Conservation (phyloP, 1,140 invertebrate genomes). For the Hestina assimilis region DNA sequence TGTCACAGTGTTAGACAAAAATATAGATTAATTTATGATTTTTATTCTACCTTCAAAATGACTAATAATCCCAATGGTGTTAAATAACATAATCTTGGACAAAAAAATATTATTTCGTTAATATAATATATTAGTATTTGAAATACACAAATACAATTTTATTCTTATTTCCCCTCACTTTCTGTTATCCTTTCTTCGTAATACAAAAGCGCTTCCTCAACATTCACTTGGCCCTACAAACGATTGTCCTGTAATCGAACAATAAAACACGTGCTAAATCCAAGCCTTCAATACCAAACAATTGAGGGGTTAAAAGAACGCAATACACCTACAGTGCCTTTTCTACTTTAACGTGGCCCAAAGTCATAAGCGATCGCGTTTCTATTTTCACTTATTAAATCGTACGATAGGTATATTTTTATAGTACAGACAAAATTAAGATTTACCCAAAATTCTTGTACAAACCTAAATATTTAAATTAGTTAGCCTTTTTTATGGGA, state of each 20-base stretch:
- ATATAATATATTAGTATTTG: too few relatives aligned
- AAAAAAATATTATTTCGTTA: too few relatives aligned
- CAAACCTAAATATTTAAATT: neutral
- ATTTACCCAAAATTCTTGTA: neutral
- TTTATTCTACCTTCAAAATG: too few relatives aligned
- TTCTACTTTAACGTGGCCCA: constrained; percentile 17
- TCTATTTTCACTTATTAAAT: too few relatives aligned
- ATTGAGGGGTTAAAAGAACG: constrained; percentile 44
- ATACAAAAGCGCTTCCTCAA: constrained; percentile 51
- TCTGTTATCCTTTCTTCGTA: constrained; percentile 12
- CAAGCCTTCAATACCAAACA: constrained; percentile 61
- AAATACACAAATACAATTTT: neutral
- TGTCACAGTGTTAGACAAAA: too few relatives aligned
- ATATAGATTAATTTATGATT: too few relatives aligned
- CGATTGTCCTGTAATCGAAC: constrained; percentile 68
- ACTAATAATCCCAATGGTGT: too few relatives aligned
- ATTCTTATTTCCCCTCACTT: constrained; percentile 1
- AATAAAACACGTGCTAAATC: constrained; percentile 73
- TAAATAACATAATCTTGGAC: too few relatives aligned
- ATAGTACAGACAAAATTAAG: neutral
- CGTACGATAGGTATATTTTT: neutral
- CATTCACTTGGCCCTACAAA: constrained; percentile 46
- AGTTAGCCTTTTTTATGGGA: too few relatives aligned
- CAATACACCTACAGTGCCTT: constrained; percentile 41
- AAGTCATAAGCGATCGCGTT: constrained; percentile 26